Conservation (phyloP, 2,797 vertebrate species). For the Molossus molossus region DNA sequence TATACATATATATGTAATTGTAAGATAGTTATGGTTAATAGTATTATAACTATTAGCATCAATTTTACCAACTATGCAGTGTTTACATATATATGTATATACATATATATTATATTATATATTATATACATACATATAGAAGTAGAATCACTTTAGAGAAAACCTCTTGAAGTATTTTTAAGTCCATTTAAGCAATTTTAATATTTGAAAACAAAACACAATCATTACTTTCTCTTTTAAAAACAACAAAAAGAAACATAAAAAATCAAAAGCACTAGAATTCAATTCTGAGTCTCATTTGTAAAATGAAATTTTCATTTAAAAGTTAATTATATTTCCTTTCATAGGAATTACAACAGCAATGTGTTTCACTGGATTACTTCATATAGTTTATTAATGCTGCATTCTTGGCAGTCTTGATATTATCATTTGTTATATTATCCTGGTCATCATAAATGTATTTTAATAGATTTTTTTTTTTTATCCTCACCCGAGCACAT, state of each 20-base stretch:
- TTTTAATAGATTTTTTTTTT: neutral
- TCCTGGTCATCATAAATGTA: neutral
- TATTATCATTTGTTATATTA: neutral
- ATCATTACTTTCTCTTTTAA: neutral
- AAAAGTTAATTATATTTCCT: neutral
- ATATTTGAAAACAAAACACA: neutral
- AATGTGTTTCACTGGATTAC: neutral
- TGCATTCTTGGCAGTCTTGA: neutral
- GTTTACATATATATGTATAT: too few species aligned
- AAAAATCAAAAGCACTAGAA: neutral
- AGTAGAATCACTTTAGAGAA: conserved; percentile 18
- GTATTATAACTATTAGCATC: neutral
- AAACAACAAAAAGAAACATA: neutral
- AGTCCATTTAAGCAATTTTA: neutral
- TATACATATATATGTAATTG: neutral
- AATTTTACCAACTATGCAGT: conserved; percentile 46
- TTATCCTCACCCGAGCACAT: neutral
- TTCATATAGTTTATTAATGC: neutral
- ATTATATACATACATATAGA: neutral
- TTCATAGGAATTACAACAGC: neutral
- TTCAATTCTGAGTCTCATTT: neutral
- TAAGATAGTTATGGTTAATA: neutral
- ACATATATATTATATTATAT: too few species aligned
- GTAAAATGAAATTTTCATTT: neutral
- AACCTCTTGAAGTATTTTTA: neutral